Percentiles rank a stretch among this genome's conserved stretches.
Conservation (phyloP, 2,888 invertebrate genomes). For the Ormia ochracea region DNA sequence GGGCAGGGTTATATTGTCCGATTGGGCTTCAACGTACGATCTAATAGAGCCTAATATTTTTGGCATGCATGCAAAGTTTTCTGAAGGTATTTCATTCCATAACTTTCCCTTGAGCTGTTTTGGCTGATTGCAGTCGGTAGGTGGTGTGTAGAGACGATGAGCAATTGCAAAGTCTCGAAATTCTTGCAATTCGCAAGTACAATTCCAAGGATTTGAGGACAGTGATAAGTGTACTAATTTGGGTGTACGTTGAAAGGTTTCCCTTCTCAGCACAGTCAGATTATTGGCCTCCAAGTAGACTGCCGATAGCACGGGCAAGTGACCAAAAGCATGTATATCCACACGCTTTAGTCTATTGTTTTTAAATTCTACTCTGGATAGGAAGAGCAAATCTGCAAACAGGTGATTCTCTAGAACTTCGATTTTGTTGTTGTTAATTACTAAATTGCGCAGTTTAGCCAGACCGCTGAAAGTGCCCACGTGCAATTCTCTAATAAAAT, state of each 20-base stretch:
- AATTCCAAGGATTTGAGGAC: slow-evolving; percentile 90
- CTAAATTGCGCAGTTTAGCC: slow-evolving; percentile 83
- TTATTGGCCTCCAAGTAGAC: slow-evolving; percentile 86
- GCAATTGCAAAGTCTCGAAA: slow-evolving; percentile 87
- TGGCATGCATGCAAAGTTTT: slow-evolving; percentile 90
- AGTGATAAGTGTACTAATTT: slow-evolving; percentile 85
- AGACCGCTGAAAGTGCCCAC: slow-evolving; percentile 85
- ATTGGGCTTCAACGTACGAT: slow-evolving; percentile 80
- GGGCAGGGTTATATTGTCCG: slow-evolving; percentile 83
- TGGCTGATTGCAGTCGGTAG: slow-evolving; percentile 86
- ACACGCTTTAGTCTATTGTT: slow-evolving; percentile 85
- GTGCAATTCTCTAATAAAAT: slow-evolving; percentile 82
- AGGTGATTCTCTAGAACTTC: slow-evolving; percentile 84
- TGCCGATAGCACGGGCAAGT: slow-evolving; percentile 82
- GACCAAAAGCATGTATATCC: slow-evolving; percentile 84
- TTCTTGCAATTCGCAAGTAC: slow-evolving; percentile 88
- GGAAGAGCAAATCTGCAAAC: slow-evolving; percentile 84
- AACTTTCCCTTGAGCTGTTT: slow-evolving; percentile 81
- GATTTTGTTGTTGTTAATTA: slow-evolving; percentile 86
- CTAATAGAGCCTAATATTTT: slow-evolving; percentile 79
- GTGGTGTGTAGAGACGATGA: slow-evolving; percentile 85
- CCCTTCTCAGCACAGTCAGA: slow-evolving; percentile 82
- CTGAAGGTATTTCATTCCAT: slow-evolving; percentile 84
- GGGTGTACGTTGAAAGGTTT: slow-evolving; percentile 82
- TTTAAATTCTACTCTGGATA: slow-evolving; percentile 87